Evolutionary conservation across 2,888 invertebrate species (phyloP).

Genomic region (Torymus auratus): DNA sequence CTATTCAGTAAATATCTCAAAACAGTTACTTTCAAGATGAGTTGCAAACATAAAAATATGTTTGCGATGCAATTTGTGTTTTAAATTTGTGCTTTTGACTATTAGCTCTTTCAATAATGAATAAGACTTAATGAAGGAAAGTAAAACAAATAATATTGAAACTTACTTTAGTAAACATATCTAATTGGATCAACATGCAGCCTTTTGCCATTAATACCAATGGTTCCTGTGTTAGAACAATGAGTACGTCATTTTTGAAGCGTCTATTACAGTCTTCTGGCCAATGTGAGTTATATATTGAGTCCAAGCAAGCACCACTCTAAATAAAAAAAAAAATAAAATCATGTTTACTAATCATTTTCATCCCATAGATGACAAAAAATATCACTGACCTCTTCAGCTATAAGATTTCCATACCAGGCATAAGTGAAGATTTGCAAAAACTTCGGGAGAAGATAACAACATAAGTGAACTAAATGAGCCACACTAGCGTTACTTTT

Average conservation of each 20-base stretch:
- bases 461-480: background rate
- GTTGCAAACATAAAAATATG: background rate
- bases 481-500: background rate
- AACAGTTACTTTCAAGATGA: background rate
- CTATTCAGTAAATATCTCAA: background rate
- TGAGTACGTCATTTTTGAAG: slow-evolving; percentile 56
- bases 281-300: slow-evolving; percentile 63
- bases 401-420: slow-evolving; percentile 60
- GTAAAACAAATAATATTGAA: background rate
- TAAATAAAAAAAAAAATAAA: slow-evolving; percentile 30
- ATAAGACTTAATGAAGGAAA: too few species aligned
- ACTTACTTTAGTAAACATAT: slow-evolving; percentile 42
- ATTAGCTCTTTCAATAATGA: too few species aligned
- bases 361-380: background rate
- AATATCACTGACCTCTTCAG: slow-evolving; percentile 55
- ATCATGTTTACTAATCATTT: too few species aligned
- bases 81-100: too few species aligned
- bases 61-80: too few species aligned
- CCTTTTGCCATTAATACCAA: slow-evolving; percentile 59
- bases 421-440: slow-evolving; percentile 61
- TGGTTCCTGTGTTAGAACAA: slow-evolving; percentile 63
- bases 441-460: slow-evolving; percentile 50
- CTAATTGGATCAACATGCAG: slow-evolving; percentile 24
- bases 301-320: slow-evolving; percentile 62
- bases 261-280: slow-evolving; percentile 51